Evolutionary conservation across 1,140 invertebrate species (phyloP), one percentile per base, ranked within the genome.

Genomic region (Mizuhopecten yessoensis): DNA sequence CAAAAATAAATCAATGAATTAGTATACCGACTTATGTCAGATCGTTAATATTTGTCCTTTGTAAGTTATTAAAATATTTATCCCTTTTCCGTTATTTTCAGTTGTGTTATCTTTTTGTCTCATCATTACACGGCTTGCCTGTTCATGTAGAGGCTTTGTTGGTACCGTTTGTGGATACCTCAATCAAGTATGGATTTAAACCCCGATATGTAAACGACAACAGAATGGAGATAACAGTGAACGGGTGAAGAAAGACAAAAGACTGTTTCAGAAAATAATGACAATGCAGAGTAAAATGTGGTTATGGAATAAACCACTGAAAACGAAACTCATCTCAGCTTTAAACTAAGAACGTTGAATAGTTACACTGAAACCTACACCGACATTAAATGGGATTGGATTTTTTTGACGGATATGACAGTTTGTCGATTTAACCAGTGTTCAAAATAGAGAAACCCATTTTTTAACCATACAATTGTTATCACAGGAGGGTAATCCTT

Each of bases 11-110:
- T 75, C 57, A 29, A 75, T 75, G 57, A 75, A 75, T 75, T 1
- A 75, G 57, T 75, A 75, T 75, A 75, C 57, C n/a, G n/a, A 75
- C 57, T 75, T 75, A 75, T 75, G 57, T 29, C 57, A 75, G 29
- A 75, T 75, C 57, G 57, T 75, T 75, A 29, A 75, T 75, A 75
- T 75, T 75, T 75, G 57, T 75, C 57, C 23, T 75, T 75, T n/a
- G 57, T n/a, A 75, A 13, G 57, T 75, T 75, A 75, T 29, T 75
- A 75, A 75, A n/a, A 29, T 75, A 75, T 75, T 75, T n/a, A 75
- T 75, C 23, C n/a, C 23, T 29, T 75, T n/a, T 75, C 23, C 29
- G 29, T 0, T 75, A 29, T 75, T 75, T 9, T 29, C 29, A 75
- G 57, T n/a, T 0, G 57, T n/a, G n/a, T 29, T 75, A 75, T 75